Base-by-base conservation (phyloP, 2,888 invertebrate genomes). In the Pheosia gnoma region DNA sequence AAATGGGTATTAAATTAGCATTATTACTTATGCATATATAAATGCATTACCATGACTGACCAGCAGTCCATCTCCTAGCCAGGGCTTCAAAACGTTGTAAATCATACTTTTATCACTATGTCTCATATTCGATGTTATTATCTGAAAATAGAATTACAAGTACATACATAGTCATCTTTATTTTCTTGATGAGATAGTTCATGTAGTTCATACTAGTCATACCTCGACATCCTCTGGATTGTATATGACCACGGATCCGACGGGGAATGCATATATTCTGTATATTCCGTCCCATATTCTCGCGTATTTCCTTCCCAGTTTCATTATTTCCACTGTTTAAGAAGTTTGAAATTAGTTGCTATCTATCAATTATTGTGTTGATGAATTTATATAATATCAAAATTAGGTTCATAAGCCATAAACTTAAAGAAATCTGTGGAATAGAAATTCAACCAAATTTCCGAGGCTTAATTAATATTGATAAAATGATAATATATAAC, bases 11-110 rank as follows among this genome's bases (percentile, higher is more conserved):
- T 9, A 10, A 45, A 8, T 4, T 9, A 5, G 1, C 0, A 4
- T 45, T 9, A 45, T 0, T 5, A 45, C 4, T 39, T 6, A 6
- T 39, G 0, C 5, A 39, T 39, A 37, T 38, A 59, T 54, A 60
- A 59, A 6, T 61, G 43, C 37, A 57, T 70, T 80, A 89, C 89
- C 88, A 57, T 75, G 79, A 63, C 94, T 94, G 5, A 91, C 80
- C 3, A 95, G 83, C 0, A 95, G 77, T 11, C 95, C 95, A n/a
- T 93, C 90, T 9, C 91, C 89, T 37, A 95, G 75, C 89, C 95
- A 95, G 0, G 94, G 92, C 37, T 83, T 84, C 3, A 95, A 66
- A 60, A 94, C 86, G 0, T 78, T 75, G 70, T 95, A 95, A 0
- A 93, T 54, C 0, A 80, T 59, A 60, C 94, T 90, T 81, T 96